Conservation (phyloP, 2,113 vertebrate species). For the Falcunculus frontatus region DNA sequence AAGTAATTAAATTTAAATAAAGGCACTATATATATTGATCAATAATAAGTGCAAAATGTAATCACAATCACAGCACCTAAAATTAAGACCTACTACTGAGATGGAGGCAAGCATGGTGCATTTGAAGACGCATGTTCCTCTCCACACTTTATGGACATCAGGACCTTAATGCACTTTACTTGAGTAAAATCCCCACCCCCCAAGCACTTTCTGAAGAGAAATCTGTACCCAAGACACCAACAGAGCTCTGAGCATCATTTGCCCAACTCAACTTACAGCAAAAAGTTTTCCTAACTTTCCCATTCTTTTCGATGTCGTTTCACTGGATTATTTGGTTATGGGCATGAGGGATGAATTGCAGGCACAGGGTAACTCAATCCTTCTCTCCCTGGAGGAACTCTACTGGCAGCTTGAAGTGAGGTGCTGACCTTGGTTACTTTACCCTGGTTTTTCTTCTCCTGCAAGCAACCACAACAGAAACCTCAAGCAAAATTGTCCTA, state of each 20-base stretch:
- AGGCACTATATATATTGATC: background rate
- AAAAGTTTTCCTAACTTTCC: background rate
- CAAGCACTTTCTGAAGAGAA: background rate
- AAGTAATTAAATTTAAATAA: background rate
- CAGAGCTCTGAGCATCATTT: background rate
- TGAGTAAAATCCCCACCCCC: background rate
- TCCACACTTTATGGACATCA: background rate
- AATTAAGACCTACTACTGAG: background rate
- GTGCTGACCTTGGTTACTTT: constrained; percentile 22
- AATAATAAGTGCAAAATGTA: background rate
- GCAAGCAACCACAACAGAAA: constrained; percentile 13
- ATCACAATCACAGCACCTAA: background rate
- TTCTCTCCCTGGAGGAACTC: background rate
- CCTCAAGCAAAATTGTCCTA: background rate
- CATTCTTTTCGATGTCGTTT: fast-evolving
- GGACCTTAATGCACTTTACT: background rate
- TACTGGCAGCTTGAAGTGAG: background rate
- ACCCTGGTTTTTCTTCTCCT: background rate
- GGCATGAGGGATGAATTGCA: background rate
- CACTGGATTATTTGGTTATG: background rate
- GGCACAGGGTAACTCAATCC: background rate
- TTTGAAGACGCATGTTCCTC: fast-evolving
- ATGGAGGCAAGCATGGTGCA: fast-evolving
- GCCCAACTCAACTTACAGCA: background rate
- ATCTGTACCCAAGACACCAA: fast-evolving